Evolutionary conservation across 2,113 vertebrate species (phyloP), one percentile per base, ranked within the genome.

Genomic region (Tapirus terrestris): DNA sequence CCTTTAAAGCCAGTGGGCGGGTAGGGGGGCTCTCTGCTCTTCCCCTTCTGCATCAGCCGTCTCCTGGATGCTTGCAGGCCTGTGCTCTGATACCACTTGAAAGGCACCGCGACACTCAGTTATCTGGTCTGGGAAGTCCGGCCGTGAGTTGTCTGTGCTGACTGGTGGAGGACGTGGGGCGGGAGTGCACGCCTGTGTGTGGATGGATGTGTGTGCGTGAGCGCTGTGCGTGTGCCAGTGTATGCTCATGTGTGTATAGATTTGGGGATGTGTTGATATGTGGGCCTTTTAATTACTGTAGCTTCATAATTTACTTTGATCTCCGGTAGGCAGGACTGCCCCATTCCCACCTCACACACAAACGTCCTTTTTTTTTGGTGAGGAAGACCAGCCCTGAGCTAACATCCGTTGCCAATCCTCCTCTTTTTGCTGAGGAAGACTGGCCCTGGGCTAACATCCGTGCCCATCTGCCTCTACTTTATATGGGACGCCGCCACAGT

Each of bases 41-140:
- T 96, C 87, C 96, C 80, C 94, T 96, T 96, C 92, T 67, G 75
- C 95, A 75, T 61, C 91, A 36, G 95, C 98, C 97, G 98, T 98
- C 98, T 98, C 98, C 98, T 98, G 98, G 98, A 98, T 98, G 98
- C 98, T 99, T 70, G 98, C 92, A 93, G 96, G 97, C 98, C 98
- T 98, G 98, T 98, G 98, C 98, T 98, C 98, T n/a, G 94, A 98
- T 98, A 98, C 96, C 96, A 98, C 98, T 99, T 99, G 98, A 99
- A 99, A 99, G 98, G 96, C 97, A 98, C 97, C 31, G 96, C 94
- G 96, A 93, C 98, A 98, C 98, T 98, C 97, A 98, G 98, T 99
- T 98, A 98, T 98, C 98, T 98, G 98, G 98, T 98, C 98, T 98
- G 96, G 98, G 98, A 98, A 98, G 98, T 97, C 98, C 97, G 84